phyloP scores from a whole-genome alignment of 1,140 invertebrate genomes.

The Coelopa frigida region DNA sequence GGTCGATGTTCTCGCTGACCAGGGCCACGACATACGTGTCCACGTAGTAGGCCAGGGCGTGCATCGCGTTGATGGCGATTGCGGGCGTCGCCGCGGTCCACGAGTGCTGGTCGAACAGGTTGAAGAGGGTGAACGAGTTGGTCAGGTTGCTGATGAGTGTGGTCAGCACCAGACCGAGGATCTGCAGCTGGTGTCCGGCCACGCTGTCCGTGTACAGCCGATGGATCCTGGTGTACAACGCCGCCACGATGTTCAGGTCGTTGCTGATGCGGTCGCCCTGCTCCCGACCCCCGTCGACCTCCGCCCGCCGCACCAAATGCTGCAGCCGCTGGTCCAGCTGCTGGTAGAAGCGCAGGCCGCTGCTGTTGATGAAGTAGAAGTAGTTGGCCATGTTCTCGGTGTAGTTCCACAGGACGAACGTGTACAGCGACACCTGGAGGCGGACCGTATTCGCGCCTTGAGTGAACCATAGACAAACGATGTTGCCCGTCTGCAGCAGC shows the following conservation, averaged over 20 bases:
- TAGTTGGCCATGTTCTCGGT: constrained; percentile 39
- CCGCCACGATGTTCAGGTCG: constrained; percentile 18
- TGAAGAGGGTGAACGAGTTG: constrained; percentile 33
- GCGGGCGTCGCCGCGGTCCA: constrained; percentile 17
- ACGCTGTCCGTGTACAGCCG: constrained; percentile 22
- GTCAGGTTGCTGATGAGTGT: constrained; percentile 37
- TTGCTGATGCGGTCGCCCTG: constrained; percentile 21
- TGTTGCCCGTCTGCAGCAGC: constrained; percentile 28
- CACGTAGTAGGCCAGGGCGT: constrained; percentile 30
- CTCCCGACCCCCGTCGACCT: constrained; percentile 11
- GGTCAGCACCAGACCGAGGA: constrained; percentile 30
- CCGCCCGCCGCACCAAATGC: background rate
- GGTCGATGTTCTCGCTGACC: constrained; percentile 29
- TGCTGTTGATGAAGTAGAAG: constrained; percentile 31
- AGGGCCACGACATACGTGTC: constrained; percentile 35
- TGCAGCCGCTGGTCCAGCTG: constrained; percentile 23
- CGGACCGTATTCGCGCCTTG: constrained; percentile 16
- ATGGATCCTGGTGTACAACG: constrained; percentile 22
- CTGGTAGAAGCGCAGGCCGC: constrained; percentile 26
- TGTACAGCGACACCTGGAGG: constrained; percentile 28
- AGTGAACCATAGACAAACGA: constrained; percentile 16
- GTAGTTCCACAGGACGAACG: constrained; percentile 38
- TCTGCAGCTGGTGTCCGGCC: constrained; percentile 30
- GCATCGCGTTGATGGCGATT: constrained; percentile 21
- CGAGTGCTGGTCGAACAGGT: constrained; percentile 27